phyloP scores from a whole-genome alignment of 2,113 vertebrate genomes.

The crab-eating macaque (Macaca fascicularis) region T2T-MFA8v1.1 NC_088375.1:65633001-65633500 shows the following conservation, averaged over 20 bases:
- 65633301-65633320: no score
- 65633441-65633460: background rate
- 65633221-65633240: background rate
- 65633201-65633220: background rate
- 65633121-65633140: background rate
- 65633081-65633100: background rate
- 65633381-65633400: background rate
- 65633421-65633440: background rate
- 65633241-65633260: rapidly evolving
- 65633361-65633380: no score
- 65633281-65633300: background rate
- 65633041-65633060: background rate
- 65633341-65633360: background rate
- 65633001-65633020: background rate
- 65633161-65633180: background rate
- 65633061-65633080: conserved; percentile 32
- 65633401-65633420: background rate
- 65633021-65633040: background rate
- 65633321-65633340: background rate
- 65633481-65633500: background rate
- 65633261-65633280: rapidly evolving
- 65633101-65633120: background rate
- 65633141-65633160: background rate
- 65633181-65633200: background rate
- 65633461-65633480: background rate